phyloP scores from a whole-genome alignment of 2,888 invertebrate species.

The Tetrapedia diversipes region DNA sequence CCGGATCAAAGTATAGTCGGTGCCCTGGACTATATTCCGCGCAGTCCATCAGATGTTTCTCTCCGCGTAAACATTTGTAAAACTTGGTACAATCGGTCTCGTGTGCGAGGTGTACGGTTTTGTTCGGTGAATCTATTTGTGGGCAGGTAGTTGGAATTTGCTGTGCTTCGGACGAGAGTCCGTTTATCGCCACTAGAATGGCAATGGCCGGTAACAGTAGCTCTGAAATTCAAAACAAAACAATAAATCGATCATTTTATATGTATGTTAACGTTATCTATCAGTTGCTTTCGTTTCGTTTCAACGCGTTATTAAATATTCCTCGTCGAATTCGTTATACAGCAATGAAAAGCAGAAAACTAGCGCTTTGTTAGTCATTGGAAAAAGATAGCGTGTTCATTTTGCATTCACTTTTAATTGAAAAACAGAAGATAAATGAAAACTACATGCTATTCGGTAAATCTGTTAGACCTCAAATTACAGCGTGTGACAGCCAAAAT shows the following conservation, averaged over 20 bases:
- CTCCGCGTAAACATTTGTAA: constrained; percentile 61
- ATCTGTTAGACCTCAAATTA: too few species aligned
- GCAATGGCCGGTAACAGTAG: constrained; percentile 1
- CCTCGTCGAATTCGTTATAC: too few species aligned
- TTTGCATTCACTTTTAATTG: too few species aligned
- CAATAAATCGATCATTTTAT: neutral
- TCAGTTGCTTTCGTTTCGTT: too few species aligned
- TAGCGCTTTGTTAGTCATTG: too few species aligned
- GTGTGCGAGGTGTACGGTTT: constrained; percentile 62
- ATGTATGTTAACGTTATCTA: too few species aligned
- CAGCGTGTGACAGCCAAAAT: too few species aligned
- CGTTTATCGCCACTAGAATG: constrained; percentile 11
- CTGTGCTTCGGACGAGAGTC: neutral
- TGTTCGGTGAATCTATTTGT: constrained; percentile 28
- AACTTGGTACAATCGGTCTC: constrained; percentile 69
- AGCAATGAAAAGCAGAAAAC: too few species aligned
- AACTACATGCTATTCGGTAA: too few species aligned
- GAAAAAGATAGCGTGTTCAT: too few species aligned
- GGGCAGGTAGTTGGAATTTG: constrained; percentile 63
- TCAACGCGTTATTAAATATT: too few species aligned
- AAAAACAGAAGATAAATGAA: too few species aligned
- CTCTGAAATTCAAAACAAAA: constrained; percentile 23
- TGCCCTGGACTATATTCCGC: constrained; percentile 38
- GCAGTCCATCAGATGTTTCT: constrained; percentile 53
- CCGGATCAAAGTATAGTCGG: constrained; percentile 61